Percentiles rank a stretch among this genome's conserved stretches.
phyloP scores from a whole-genome alignment of 2,113 vertebrate species.

The Bubo blakistoni region DNA sequence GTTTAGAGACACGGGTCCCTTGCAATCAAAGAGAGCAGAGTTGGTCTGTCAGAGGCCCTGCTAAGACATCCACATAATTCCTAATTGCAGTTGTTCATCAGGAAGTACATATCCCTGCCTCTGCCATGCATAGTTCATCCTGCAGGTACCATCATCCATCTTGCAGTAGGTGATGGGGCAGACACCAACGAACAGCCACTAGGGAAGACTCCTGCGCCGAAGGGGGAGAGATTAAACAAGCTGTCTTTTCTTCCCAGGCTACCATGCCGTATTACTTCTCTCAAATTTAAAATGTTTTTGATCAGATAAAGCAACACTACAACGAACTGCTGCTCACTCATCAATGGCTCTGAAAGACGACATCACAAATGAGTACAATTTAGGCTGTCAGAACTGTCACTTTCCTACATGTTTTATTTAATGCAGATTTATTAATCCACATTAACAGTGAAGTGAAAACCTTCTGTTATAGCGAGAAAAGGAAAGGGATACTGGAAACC shows the following conservation, averaged over 20 bases:
- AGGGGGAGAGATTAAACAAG: not conserved
- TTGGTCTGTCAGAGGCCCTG: not conserved
- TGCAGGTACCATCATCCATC: not conserved
- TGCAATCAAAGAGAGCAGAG: not conserved
- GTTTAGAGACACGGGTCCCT: rapidly evolving
- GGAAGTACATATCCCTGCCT: not conserved
- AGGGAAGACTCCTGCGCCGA: not conserved
- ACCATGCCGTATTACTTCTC: not conserved
- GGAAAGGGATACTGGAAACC: not conserved
- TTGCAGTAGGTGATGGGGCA: not conserved
- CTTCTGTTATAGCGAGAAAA: not conserved
- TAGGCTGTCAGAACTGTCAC: not conserved
- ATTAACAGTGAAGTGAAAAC: not conserved
- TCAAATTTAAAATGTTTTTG: not conserved
- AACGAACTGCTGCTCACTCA: not conserved
- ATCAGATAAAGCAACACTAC: not conserved
- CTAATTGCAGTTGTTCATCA: not conserved
- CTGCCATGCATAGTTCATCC: not conserved
- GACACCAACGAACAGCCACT: not conserved
- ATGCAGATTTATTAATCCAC: constrained; percentile 26
- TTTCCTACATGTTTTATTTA: not conserved
- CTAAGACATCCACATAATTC: rapidly evolving
- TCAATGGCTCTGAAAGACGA: not conserved
- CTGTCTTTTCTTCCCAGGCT: not conserved
- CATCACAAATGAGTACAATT: not conserved